A percentile compares a stretch with the other conserved stretches of the same genome.
Conservation (phyloP, 2,888 invertebrate species). For the Eupsilia transversa region DNA sequence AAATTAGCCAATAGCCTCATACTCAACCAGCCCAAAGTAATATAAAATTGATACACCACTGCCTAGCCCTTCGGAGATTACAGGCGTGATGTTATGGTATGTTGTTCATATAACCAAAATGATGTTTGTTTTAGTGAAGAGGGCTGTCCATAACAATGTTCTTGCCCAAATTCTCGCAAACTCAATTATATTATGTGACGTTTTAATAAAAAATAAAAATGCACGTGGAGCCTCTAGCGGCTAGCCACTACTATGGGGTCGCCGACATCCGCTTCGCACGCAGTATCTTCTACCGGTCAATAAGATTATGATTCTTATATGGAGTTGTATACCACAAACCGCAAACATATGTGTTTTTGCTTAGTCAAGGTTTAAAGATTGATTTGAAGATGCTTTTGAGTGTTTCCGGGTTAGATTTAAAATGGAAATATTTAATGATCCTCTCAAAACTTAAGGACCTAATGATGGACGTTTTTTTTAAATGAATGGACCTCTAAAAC, state of each 20-base stretch:
- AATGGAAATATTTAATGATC: no score
- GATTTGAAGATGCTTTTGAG: background rate
- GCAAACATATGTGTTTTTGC: slow-evolving; percentile 32
- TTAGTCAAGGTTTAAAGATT: background rate
- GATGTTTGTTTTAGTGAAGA: background rate
- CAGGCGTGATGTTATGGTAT: background rate
- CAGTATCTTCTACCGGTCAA: slow-evolving; percentile 30
- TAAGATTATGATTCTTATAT: slow-evolving; percentile 15
- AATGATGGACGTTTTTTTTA: no score
- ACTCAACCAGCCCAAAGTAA: no score
- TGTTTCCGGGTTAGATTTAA: background rate
- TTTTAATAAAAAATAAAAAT: no score
- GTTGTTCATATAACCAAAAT: background rate
- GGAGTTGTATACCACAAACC: slow-evolving; percentile 8
- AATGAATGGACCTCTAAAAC: no score
- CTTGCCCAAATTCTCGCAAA: background rate
- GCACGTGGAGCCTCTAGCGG: slow-evolving; percentile 21
- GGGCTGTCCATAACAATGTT: background rate
- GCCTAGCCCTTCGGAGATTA: background rate
- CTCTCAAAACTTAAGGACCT: no score
- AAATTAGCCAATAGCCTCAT: no score
- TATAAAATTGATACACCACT: no score
- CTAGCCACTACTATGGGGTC: slow-evolving; percentile 29
- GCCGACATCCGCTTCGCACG: slow-evolving; percentile 56
- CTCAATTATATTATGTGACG: no score